Percentiles rank a stretch among this genome's conserved stretches.
These are phyloP conservation scores for Podocnemis expansa DNA, from an alignment of 2,113 vertebrate genomes.

Conservation along the genomic window DNA sequence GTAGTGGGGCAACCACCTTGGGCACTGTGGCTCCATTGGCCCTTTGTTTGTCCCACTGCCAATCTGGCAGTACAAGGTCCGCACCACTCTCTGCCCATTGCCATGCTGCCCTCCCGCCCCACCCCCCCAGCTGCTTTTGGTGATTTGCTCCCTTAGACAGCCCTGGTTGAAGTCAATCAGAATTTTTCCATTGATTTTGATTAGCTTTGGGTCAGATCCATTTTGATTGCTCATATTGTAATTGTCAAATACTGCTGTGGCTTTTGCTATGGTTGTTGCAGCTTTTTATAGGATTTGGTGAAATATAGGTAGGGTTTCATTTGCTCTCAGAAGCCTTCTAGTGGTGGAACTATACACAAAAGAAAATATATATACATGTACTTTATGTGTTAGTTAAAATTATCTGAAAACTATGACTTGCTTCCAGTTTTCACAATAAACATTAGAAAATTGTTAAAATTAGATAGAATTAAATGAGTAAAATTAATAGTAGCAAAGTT, in stretches of 20 bases:
- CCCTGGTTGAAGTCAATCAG: accelerated
- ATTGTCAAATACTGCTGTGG: accelerated
- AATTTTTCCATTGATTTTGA: not conserved
- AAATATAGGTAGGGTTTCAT: not conserved
- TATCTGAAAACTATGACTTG: not conserved
- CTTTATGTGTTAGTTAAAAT: constrained; percentile 23
- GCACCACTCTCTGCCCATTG: no score
- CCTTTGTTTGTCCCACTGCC: no score
- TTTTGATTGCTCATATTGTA: accelerated
- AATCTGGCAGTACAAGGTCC: no score
- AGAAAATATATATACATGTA: not conserved
- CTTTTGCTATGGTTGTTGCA: not conserved
- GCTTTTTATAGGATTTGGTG: not conserved
- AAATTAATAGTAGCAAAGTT: constrained; percentile 77
- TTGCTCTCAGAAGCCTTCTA: not conserved
- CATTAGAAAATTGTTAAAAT: constrained; percentile 58
- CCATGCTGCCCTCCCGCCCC: no score
- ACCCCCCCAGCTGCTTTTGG: no score
- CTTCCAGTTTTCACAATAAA: constrained; percentile 36
- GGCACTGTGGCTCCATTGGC: no score
- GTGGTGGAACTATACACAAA: not conserved
- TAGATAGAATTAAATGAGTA: constrained; percentile 58
- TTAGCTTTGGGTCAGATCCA: not conserved
- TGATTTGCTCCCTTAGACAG: no score
- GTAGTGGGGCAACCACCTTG: no score